Conservation (phyloP, 2,888 invertebrate species). For the Limnephilus marmoratus region DNA sequence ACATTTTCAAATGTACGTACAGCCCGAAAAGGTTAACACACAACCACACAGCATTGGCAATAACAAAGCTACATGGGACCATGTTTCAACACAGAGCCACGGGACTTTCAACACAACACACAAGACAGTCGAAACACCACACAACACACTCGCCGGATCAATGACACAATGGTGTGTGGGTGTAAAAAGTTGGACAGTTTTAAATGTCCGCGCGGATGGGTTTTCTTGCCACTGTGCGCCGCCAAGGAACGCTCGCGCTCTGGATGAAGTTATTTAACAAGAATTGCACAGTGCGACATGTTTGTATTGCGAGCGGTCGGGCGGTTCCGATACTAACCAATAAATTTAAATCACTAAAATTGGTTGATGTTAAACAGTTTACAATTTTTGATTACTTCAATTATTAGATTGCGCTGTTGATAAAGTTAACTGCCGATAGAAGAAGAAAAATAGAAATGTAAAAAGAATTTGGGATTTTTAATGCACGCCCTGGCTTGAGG, state of each 20-base stretch:
- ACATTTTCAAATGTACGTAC: too few species aligned
- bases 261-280: constrained; percentile 54
- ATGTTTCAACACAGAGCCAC: not conserved
- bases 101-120: not conserved
- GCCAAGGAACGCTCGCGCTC: not conserved
- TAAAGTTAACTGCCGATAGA: too few species aligned
- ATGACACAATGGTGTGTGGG: constrained; percentile 14
- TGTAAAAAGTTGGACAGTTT: constrained; percentile 22
- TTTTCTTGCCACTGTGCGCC: constrained; percentile 32
- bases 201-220: constrained; percentile 20
- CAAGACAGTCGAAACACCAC: constrained; percentile 5
- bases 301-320: constrained; percentile 21
- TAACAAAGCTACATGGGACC: not conserved
- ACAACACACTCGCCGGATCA: not conserved
- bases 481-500: too few species aligned
- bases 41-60: not conserved
- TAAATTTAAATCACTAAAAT: not conserved
- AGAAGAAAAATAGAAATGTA: too few species aligned
- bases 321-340: not conserved
- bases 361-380: not conserved
- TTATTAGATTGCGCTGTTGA: too few species aligned
- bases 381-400: too few species aligned
- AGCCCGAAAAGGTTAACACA: not conserved
- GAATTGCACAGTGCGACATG: constrained; percentile 47
- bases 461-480: too few species aligned